Percentiles rank a stretch among this genome's conserved stretches.
Conservation (phyloP, 2,888 invertebrate genomes). For the Cerceris rybyensis region DNA sequence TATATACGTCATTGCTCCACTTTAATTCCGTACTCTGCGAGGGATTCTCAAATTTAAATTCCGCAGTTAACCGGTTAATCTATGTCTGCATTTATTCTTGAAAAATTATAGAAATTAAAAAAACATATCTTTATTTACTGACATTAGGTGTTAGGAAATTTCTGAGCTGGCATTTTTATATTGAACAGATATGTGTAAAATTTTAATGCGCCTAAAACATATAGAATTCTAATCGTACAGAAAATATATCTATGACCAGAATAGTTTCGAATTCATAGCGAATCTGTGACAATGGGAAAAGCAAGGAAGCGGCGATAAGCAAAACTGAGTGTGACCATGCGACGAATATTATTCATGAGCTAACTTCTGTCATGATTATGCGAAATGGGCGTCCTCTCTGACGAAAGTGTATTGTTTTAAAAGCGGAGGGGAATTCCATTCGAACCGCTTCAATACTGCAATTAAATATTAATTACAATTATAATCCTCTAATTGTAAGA, state of each 20-base stretch:
- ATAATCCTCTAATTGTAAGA: neutral
- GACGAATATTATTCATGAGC: conserved; percentile 73
- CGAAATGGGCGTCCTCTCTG: conserved; percentile 41
- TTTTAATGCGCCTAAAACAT: no score
- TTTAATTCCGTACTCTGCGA: no score
- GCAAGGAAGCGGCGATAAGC: conserved; percentile 24
- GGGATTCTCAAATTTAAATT: no score
- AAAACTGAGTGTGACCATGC: conserved; percentile 62
- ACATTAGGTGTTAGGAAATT: no score
- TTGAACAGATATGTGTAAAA: no score
- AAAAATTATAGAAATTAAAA: no score
- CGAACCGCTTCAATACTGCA: conserved; percentile 18
- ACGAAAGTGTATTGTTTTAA: conserved; percentile 41
- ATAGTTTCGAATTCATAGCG: conserved; percentile 1
- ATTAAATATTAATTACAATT: conserved; percentile 14
- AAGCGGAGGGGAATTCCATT: conserved; percentile 44
- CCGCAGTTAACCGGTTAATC: no score
- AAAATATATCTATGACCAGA: neutral
- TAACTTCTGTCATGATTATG: conserved; percentile 62
- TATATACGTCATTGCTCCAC: no score
- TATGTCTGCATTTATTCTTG: no score
- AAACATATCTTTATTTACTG: no score
- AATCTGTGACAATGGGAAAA: conserved; percentile 36
- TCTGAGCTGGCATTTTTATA: no score
- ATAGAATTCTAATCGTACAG: neutral